phyloP scores from a whole-genome alignment of 2,113 vertebrate genomes.

The Phodopus roborovskii region DNA sequence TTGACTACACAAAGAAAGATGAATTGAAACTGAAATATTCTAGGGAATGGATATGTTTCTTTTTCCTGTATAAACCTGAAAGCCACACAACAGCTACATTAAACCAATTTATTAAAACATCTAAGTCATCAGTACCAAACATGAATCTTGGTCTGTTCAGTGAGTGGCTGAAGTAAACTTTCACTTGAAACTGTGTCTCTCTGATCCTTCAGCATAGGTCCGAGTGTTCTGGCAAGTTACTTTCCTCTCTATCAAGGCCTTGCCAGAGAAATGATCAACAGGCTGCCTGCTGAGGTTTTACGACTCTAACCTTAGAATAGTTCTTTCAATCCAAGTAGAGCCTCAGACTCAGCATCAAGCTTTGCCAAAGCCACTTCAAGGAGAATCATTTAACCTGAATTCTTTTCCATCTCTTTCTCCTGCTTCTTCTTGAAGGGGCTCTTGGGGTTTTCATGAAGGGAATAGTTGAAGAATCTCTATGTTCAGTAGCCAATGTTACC shows the following conservation, averaged over 20 bases:
- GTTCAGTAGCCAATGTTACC: neutral
- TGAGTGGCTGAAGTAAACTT: neutral
- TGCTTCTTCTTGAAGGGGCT: neutral
- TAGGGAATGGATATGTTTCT: neutral
- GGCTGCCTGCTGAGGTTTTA: conserved; percentile 65
- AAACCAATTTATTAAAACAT: neutral
- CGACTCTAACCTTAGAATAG: conserved; percentile 66
- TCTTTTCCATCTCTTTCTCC: conserved; percentile 47
- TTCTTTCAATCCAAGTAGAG: conserved; percentile 34
- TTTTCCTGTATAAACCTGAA: neutral
- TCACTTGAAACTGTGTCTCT: neutral
- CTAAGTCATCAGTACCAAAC: neutral
- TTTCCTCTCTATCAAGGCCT: neutral
- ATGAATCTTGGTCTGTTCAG: neutral
- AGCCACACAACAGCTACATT: neutral
- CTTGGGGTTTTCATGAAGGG: conserved; percentile 10
- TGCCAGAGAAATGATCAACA: conserved; percentile 57
- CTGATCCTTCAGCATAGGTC: neutral
- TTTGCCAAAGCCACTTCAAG: conserved; percentile 56
- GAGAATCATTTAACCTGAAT: conserved; percentile 48
- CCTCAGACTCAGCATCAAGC: conserved; percentile 30
- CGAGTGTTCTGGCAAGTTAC: neutral
- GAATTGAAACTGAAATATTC: neutral
- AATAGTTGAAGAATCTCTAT: neutral
- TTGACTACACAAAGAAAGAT: neutral